Evolutionary conservation across 2,797 vertebrate species (phyloP).

Genomic region (Spheniscus humboldti): DNA sequence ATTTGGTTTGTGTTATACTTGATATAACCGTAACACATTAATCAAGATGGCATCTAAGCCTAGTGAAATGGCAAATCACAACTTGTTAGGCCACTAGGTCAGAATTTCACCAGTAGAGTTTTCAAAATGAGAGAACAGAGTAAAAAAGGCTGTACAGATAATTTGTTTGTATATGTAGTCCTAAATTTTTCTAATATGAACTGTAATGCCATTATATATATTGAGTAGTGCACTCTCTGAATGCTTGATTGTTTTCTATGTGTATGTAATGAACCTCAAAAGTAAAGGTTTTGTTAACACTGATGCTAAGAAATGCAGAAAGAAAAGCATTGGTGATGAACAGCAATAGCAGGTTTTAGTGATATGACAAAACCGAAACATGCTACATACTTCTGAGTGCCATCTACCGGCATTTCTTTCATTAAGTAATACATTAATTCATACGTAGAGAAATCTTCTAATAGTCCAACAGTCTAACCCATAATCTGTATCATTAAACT

Average conservation of each 20-base stretch:
- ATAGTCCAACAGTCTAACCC: not conserved
- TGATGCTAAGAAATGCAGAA: not conserved
- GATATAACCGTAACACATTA: not conserved
- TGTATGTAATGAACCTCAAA: not conserved
- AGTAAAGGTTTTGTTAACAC: not conserved
- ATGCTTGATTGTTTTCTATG: not conserved
- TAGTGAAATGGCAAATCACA: not conserved
- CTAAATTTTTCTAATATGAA: not conserved
- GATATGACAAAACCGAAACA: not conserved
- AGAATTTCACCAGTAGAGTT: not conserved
- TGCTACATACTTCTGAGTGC: not conserved
- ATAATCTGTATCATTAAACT: not conserved
- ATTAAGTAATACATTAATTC: not conserved
- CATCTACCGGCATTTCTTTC: not conserved
- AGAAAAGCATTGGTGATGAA: not conserved
- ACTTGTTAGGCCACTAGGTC: not conserved
- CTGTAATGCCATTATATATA: not conserved
- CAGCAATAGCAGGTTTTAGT: not conserved
- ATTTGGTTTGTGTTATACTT: not conserved
- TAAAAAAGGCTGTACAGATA: not conserved
- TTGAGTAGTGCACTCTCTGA: not conserved
- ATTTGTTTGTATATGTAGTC: not conserved
- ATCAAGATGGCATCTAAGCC: not conserved
- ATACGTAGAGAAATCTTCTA: not conserved
- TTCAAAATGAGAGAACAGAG: not conserved